phyloP scores from a whole-genome alignment of 2,888 invertebrate species.

The Tortrix viridana region DNA sequence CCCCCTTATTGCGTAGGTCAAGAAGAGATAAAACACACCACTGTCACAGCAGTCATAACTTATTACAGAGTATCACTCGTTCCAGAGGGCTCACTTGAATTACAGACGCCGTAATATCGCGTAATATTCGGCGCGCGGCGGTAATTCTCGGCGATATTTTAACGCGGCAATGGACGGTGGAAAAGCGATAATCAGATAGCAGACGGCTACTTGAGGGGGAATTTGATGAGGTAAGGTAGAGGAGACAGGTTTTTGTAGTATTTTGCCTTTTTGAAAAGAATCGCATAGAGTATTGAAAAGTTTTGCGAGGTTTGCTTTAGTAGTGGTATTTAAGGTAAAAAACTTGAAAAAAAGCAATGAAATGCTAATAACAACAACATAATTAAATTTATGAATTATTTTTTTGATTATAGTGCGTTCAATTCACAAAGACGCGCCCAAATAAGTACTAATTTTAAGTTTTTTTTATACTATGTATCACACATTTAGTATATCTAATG shows the following conservation, averaged over 20 bases:
- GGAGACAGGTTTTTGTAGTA: constrained; percentile 5
- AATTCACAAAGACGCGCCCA: too few species aligned
- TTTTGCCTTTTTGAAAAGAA: background rate
- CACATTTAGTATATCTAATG: too few species aligned
- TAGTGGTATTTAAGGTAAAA: too few species aligned
- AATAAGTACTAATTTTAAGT: too few species aligned
- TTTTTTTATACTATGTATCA: too few species aligned
- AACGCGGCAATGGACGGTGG: constrained; percentile 64
- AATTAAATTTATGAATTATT: too few species aligned
- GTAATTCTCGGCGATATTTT: constrained; percentile 73
- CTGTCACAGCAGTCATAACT: constrained; percentile 25
- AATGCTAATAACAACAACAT: too few species aligned
- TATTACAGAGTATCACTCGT: constrained; percentile 15
- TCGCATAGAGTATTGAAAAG: background rate
- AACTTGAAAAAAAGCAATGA: too few species aligned
- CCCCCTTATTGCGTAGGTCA: constrained; percentile 25
- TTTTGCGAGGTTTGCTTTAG: too few species aligned
- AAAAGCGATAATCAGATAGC: constrained; percentile 74
- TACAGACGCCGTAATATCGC: constrained; percentile 52
- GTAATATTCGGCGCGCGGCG: constrained; percentile 64
- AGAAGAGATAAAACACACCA: constrained; percentile 35
- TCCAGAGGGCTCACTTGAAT: constrained; percentile 45
- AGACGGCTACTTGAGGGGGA: constrained; percentile 65
- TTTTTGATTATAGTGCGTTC: too few species aligned
- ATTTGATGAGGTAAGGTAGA: constrained; percentile 49